Percentiles rank a stretch among this genome's conserved stretches.
Conservation (phyloP, 2,797 vertebrate species). For the Enteromius paludinosus region DNA sequence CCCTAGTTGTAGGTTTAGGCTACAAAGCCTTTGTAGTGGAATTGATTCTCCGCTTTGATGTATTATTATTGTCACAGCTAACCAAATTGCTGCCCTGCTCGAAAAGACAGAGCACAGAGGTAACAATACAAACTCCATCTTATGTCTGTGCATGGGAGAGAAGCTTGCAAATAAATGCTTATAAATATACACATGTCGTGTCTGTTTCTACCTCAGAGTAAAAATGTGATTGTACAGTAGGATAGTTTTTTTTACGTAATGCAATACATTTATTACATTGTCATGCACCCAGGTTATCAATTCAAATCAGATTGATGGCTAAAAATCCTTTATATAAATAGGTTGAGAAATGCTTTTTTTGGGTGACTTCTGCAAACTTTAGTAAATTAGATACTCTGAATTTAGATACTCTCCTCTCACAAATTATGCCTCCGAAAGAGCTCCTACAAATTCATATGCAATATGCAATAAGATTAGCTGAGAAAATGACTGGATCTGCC, state of each 20-base stretch:
- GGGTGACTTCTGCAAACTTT: background rate
- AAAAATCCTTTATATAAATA: background rate
- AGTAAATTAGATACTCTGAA: background rate
- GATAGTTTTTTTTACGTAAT: background rate
- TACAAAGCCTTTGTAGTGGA: conserved; percentile 52
- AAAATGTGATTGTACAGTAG: background rate
- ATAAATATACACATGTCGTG: background rate
- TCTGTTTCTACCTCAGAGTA: background rate
- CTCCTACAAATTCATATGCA: background rate
- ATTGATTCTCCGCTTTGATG: conserved; percentile 61
- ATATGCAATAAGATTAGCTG: background rate
- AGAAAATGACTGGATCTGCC: background rate
- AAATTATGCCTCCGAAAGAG: background rate
- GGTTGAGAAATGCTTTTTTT: background rate
- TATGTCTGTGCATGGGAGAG: background rate
- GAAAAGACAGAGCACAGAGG: conserved; percentile 38
- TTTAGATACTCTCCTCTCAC: background rate
- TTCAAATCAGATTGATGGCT: background rate
- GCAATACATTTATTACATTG: background rate
- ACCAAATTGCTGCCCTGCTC: conserved; percentile 55
- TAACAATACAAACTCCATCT: conserved; percentile 32
- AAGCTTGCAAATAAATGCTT: conserved; percentile 22
- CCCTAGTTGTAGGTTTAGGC: conserved; percentile 41
- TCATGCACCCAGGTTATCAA: background rate
- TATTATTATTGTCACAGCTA: conserved; percentile 58